Conservation (phyloP, 2,113 vertebrate genomes). For the Petaurus breviceps region DNA sequence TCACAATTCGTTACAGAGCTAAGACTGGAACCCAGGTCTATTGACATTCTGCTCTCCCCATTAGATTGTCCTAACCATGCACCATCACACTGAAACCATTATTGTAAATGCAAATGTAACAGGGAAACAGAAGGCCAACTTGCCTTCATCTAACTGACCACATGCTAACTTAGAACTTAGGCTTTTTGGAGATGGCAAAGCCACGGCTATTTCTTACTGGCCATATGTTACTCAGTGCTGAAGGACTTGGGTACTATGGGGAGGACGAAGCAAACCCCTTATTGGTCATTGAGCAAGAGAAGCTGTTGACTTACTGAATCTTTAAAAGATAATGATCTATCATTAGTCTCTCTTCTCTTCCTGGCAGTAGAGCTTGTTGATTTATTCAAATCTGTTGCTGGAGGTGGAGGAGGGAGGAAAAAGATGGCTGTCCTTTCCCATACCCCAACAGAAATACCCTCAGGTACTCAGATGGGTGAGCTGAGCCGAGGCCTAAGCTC, state of each 20-base stretch:
- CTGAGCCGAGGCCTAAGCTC: neutral
- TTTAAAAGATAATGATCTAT: too few relatives aligned
- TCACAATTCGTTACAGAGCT: neutral
- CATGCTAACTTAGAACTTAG: neutral
- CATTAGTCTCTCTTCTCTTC: too few relatives aligned
- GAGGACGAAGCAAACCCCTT: neutral
- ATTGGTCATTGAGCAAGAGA: neutral
- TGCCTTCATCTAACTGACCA: neutral
- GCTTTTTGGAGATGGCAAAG: neutral
- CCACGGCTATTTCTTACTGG: neutral
- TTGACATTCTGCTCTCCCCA: neutral
- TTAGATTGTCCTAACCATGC: neutral
- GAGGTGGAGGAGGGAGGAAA: neutral
- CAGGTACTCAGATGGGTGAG: neutral
- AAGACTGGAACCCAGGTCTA: neutral
- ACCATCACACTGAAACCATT: neutral
- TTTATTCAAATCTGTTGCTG: too few relatives aligned
- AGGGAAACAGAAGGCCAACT: neutral
- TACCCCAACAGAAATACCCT: neutral
- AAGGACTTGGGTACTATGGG: neutral
- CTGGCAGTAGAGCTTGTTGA: too few relatives aligned
- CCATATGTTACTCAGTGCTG: neutral
- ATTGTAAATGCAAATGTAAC: neutral
- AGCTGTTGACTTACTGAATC: neutral
- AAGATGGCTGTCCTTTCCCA: neutral